Evolutionary conservation across 1,140 invertebrate genomes (phyloP).

Genomic region (Drosophila tani): DNA sequence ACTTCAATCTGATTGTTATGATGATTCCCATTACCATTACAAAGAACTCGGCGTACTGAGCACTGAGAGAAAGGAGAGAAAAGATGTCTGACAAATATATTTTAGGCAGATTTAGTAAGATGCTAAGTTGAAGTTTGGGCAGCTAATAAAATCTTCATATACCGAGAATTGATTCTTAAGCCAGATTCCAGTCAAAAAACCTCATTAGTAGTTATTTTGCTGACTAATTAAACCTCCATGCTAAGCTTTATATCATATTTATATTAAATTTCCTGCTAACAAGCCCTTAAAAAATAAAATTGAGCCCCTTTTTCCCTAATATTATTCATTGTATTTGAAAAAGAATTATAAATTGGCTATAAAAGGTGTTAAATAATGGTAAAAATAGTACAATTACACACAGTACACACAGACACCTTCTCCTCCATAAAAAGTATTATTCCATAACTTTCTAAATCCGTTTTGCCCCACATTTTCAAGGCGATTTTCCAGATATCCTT

Average conservation of each 20-base stretch:
- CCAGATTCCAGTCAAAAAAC: no score
- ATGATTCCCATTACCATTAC: conserved; percentile 54
- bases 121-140: not conserved
- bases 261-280: no score
- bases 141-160: not conserved
- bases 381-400: not conserved
- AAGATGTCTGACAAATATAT: no score
- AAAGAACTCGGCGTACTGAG: not conserved
- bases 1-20: conserved; percentile 59
- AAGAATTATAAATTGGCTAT: not conserved
- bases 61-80: conserved; percentile 3
- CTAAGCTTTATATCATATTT: no score
- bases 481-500: not conserved
- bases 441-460: not conserved
- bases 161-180: not conserved
- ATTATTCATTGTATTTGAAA: not conserved
- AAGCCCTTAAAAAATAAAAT: not conserved
- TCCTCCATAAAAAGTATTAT: not conserved
- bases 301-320: no score
- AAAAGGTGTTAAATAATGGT: not conserved
- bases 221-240: no score
- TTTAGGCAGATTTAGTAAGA: not conserved
- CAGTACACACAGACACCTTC: not conserved
- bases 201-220: no score
- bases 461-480: not conserved